Conservation (phyloP, 2,888 invertebrate species). For the Atherix ibis region DNA sequence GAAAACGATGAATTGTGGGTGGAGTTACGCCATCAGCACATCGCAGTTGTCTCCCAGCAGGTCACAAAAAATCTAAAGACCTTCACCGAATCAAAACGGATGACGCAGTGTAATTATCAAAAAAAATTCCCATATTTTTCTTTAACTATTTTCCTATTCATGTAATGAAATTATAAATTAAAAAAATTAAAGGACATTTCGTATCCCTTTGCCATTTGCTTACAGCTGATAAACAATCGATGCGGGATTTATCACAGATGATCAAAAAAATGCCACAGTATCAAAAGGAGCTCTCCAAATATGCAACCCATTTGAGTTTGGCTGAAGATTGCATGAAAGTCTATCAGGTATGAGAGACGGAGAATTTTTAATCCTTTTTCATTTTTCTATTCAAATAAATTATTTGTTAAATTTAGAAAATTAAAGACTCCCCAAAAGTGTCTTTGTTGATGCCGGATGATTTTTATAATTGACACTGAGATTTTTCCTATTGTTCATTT, state of each 20-base stretch:
- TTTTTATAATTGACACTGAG: too few relatives aligned
- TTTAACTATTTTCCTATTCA: too few relatives aligned
- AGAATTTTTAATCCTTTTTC: too few relatives aligned
- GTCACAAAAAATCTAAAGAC: constrained; percentile 96
- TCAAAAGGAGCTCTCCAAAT: constrained; percentile 97
- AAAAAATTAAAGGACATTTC: too few relatives aligned
- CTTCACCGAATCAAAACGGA: constrained; percentile 85
- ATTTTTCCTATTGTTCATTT: too few relatives aligned
- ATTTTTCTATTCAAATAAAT: too few relatives aligned
- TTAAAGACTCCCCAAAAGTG: too few relatives aligned
- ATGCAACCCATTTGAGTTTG: constrained; percentile 93
- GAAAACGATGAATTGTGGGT: constrained; percentile 99
- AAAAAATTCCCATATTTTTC: too few relatives aligned
- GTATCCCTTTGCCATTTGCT: too few relatives aligned
- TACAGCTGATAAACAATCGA: constrained; percentile 67
- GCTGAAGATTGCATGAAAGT: constrained; percentile 99
- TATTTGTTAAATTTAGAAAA: too few relatives aligned
- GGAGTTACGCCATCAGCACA: constrained; percentile 95
- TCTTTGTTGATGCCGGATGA: too few relatives aligned
- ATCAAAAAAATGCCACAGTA: constrained; percentile 99
- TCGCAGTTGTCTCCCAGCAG: constrained; percentile 94
- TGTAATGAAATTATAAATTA: too few relatives aligned
- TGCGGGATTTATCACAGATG: constrained; percentile 97
- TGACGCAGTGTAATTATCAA: constrained; percentile 53
- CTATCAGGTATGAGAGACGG: constrained; percentile 54